phyloP scores from a whole-genome alignment of 2,797 vertebrate genomes.

The Lutjanus campechanus region DNA sequence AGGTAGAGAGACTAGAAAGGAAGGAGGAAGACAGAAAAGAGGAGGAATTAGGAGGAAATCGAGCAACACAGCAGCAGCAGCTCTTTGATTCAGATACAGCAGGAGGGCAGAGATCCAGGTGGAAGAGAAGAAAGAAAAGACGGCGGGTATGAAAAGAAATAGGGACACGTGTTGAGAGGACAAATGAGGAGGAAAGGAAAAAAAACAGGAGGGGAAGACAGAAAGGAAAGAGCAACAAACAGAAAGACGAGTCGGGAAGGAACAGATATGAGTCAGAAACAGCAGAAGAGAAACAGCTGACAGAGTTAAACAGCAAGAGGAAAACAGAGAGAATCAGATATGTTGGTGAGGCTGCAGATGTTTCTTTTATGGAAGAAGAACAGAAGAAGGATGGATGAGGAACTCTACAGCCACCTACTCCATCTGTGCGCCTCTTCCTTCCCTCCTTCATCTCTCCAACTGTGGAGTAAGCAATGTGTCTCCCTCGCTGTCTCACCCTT shows the following conservation, averaged over 20 bases:
- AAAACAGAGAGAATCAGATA: slow-evolving; percentile 8
- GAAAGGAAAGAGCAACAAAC: not conserved
- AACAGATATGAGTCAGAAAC: slow-evolving; percentile 3
- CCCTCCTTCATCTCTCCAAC: not conserved
- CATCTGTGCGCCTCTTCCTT: not conserved
- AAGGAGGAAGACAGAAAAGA: not conserved
- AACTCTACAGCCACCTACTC: not conserved
- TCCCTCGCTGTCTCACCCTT: not conserved
- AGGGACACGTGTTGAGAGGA: slow-evolving; percentile 4
- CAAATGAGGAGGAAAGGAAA: not conserved
- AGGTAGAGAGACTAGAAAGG: not conserved
- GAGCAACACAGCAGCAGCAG: slow-evolving; percentile 1
- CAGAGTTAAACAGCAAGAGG: not conserved
- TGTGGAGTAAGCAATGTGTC: not conserved
- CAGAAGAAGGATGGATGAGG: not conserved
- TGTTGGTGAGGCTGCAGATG: slow-evolving; percentile 8
- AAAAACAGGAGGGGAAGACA: not conserved
- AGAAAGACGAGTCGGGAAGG: not conserved
- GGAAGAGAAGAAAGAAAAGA: not conserved
- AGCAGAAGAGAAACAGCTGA: not conserved
- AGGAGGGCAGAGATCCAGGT: slow-evolving; percentile 15
- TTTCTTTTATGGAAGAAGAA: slow-evolving; percentile 12
- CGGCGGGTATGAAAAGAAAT: not conserved
- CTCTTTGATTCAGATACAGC: slow-evolving; percentile 10
- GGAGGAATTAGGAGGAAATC: not conserved